These are phyloP conservation scores for Artemia sinica DNA, from an alignment of 2,888 invertebrate species.

Conservation along the genomic window DNA sequence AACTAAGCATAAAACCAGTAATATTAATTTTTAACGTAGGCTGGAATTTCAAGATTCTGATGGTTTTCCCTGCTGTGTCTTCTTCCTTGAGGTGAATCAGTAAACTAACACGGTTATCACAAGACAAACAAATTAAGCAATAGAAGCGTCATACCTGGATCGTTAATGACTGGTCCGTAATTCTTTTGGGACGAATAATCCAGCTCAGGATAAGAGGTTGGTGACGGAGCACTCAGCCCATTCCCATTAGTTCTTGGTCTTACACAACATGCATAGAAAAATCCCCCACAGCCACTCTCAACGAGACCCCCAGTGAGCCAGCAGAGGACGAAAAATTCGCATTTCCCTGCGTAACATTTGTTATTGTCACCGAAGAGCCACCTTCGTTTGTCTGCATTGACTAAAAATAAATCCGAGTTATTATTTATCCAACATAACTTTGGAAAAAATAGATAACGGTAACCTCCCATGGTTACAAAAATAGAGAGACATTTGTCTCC, in stretches of 20 bases:
- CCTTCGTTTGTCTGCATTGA: background rate
- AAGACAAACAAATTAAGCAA: too few relatives aligned
- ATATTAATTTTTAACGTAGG: too few relatives aligned
- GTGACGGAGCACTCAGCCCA: slow-evolving; percentile 40
- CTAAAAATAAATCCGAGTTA: background rate
- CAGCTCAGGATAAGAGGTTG: slow-evolving; percentile 34
- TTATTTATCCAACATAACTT: too few relatives aligned
- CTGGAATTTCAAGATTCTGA: too few relatives aligned
- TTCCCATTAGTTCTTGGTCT: slow-evolving; percentile 41
- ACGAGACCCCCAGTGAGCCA: slow-evolving; percentile 75
- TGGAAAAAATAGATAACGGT: too few relatives aligned
- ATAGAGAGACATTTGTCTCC: too few relatives aligned
- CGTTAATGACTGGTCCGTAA: slow-evolving; percentile 56
- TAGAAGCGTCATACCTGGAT: slow-evolving; percentile 48
- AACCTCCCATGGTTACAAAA: too few relatives aligned
- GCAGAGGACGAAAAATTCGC: slow-evolving; percentile 78
- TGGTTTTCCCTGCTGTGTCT: too few relatives aligned
- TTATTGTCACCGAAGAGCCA: slow-evolving; percentile 30
- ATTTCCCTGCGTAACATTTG: slow-evolving; percentile 52
- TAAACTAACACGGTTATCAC: too few relatives aligned
- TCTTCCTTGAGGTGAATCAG: too few relatives aligned
- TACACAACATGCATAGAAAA: slow-evolving; percentile 72
- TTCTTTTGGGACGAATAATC: slow-evolving; percentile 35
- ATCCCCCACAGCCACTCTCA: slow-evolving; percentile 59
- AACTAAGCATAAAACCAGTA: too few relatives aligned